Base-by-base conservation (phyloP, 2,888 invertebrate genomes). In the Microplitis deprimator region DNA sequence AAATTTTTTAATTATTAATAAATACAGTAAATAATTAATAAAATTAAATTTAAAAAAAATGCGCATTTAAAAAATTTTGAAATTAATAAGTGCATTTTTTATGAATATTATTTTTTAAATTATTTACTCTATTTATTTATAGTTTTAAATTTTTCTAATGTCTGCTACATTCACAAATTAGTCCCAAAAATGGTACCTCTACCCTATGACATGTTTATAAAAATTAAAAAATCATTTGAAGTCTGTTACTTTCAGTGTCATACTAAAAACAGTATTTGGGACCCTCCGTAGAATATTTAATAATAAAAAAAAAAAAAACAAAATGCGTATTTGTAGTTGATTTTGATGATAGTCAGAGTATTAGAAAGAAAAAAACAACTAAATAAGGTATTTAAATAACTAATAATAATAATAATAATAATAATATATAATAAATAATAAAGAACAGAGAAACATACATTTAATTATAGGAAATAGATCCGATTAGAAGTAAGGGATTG, bases 231-330 rank as follows among this genome's bases (percentile, higher is more conserved):
- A 29, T 29, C 29, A 29, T 29, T 3, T 29, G 29, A 29, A 4
- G 29, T 29, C 29, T 29, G 29, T 3, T 29, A 29, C 29, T 29
- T 29, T 29, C 29, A 29, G 29, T 29, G 29, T 29, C 59, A 73
- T 60, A 75, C 68, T 68, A 73, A 73, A 70, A 80, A 82, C 80
- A 84, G 83, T 83, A 82, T 84, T 83, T 84, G 85, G 85, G 84
- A 87, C 85, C 85, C 84, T 84, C 81, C 79, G 81, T 84, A 85
- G 83, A 78, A 77, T 73, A 80, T 84, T 84, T 79, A 76, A 50
- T 70, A 76, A 29, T 41, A 20, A 39, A 29, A 20, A 17, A 29
- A 20, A 17, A 17, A 20, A 20, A 50, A 61, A 70, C 41, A 69
- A 29, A 29, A 29, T 29, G 29, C 29, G 29, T 29, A 29, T 29